These are phyloP conservation scores for Apocrypta bakeri DNA, from an alignment of 1,140 invertebrate genomes.

Conservation along the genomic window DNA sequence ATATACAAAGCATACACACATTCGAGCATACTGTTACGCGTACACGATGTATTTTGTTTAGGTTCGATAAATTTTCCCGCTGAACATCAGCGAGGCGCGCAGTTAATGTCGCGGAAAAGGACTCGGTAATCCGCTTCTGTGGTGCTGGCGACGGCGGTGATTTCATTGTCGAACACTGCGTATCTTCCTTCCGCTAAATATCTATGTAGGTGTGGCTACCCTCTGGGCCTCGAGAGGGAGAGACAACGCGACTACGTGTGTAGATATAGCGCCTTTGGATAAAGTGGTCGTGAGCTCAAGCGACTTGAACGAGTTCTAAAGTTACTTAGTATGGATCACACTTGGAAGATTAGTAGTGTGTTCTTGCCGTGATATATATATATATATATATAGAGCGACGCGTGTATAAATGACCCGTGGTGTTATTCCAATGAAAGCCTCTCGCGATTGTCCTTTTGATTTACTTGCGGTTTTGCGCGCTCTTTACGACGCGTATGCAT, in stretches of 20 bases:
- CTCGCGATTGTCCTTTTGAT: too few species aligned
- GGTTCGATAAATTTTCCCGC: constrained; percentile 47
- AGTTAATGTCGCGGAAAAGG: constrained; percentile 51
- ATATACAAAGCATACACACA: neutral
- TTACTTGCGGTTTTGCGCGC: too few species aligned
- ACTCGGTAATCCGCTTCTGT: constrained; percentile 45
- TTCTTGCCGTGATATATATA: neutral
- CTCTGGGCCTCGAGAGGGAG: neutral
- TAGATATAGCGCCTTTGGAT: neutral
- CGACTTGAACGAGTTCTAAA: constrained; percentile 38
- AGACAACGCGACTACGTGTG: neutral
- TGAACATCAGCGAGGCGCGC: constrained; percentile 39
- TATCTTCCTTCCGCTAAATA: neutral
- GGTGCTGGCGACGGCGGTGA: constrained; percentile 26
- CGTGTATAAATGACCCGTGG: too few species aligned
- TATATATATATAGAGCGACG: too few species aligned
- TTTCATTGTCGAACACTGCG: constrained; percentile 31
- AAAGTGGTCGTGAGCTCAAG: constrained; percentile 7
- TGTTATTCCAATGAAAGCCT: too few species aligned
- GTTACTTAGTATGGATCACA: constrained; percentile 45
- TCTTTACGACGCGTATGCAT: too few species aligned
- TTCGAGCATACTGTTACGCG: neutral
- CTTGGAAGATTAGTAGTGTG: constrained; percentile 40
- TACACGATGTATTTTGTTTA: constrained; percentile 45
- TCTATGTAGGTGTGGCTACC: neutral